Base-by-base conservation (phyloP, 1,140 invertebrate genomes). In the Procambarus virginalis region DNA sequence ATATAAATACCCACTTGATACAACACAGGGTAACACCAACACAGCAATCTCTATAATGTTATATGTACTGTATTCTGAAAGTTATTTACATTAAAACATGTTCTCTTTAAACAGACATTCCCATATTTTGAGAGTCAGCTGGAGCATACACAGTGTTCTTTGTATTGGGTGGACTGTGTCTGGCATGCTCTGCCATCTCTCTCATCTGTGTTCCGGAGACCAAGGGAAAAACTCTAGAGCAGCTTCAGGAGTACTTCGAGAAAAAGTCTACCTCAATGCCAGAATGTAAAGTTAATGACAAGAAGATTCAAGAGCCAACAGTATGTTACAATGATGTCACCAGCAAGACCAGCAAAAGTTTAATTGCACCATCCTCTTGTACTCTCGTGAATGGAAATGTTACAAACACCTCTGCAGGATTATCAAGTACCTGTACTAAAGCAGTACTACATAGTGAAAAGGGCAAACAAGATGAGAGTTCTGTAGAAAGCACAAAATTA, bases 151-250 rank as follows among this genome's bases (percentile, higher is more conserved):
- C 46, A 3, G 93, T 94, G 20, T 96, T 95, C 92, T 95, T 94
- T 93, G 89, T 95, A 45, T 95, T 95, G 92, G 93, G 95, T 46
- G 93, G 93, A 6, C 89, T 95, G 70, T 94, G 95, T 45, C 91
- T 94, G n/a, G 20, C 94, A 60, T 95, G 93, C 91, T 91, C 93
- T 81, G 85, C 95, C n/a, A 91, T 95, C 84, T 93, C 95, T 64
- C 93, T 92, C 14, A 92, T 95, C 51, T 93, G 94, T 48, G 93
- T 95, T 14, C 95, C 95, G 34, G 95, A 96, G 93, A 95, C 95
- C 2, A 95, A 95, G 92, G 95, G 95, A 0, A 94, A 94, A 86
- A 94, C 92, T 9, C 92, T 95, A 34, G 95, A 95, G 84, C 95
- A 96, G 93, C 95, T 95, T 17, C 92, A 93, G 87, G 89, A 92